Percentiles rank a stretch among this genome's conserved stretches.
These are phyloP conservation scores for Noctua janthina DNA, from an alignment of 2,888 invertebrate species.

Conservation along the genomic window DNA sequence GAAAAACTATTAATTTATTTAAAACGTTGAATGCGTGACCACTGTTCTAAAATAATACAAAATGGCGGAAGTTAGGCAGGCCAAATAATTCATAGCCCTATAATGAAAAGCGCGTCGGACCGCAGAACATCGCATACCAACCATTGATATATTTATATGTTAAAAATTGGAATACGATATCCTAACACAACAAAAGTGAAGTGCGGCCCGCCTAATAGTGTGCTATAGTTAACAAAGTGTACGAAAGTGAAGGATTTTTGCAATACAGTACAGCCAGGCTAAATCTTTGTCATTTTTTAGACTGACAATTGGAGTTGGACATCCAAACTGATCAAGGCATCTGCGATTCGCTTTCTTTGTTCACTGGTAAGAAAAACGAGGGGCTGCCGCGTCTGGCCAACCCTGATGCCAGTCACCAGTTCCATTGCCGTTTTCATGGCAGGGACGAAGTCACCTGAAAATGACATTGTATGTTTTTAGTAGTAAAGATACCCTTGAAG, in stretches of 20 bases:
- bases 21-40: too few species aligned
- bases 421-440: constrained; percentile 92
- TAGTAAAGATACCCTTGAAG: too few species aligned
- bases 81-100: too few species aligned
- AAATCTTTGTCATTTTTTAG: background rate
- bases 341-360: constrained; percentile 71
- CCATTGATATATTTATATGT: too few species aligned
- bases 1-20: too few species aligned
- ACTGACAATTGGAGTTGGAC: constrained; percentile 10
- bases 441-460: constrained; percentile 91
- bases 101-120: too few species aligned
- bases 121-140: too few species aligned
- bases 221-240: background rate
- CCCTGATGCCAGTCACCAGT: constrained; percentile 88
- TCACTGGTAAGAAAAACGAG: constrained; percentile 80
- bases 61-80: too few species aligned
- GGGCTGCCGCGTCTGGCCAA: constrained; percentile 91
- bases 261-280: background rate
- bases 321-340: constrained; percentile 55
- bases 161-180: too few species aligned
- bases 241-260: background rate
- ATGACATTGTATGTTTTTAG: background rate
- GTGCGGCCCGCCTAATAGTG: background rate
- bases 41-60: too few species aligned
- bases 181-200: background rate